Conservation (phyloP, 2,888 invertebrate species). For the Ctena decussata region DNA sequence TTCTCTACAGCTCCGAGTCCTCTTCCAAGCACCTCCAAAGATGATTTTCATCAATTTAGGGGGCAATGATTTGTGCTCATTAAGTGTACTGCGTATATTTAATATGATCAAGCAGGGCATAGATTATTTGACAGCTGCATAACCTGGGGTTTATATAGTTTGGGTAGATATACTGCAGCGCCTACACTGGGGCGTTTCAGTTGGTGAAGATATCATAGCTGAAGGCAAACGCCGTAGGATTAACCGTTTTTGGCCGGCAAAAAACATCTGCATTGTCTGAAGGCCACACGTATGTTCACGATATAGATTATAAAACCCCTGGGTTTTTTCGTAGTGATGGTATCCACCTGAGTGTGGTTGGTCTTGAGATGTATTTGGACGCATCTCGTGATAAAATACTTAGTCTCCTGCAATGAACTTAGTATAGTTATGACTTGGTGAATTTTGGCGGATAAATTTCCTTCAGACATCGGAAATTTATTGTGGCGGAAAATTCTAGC, state of each 20-base stretch:
- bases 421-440: background rate
- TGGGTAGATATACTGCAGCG: too few species aligned
- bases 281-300: background rate
- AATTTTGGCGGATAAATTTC: slow-evolving; percentile 10
- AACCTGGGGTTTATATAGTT: too few species aligned
- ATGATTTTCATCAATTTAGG: too few species aligned
- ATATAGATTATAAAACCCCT: background rate
- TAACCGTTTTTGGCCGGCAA: slow-evolving; percentile 11
- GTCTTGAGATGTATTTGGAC: background rate
- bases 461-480: background rate
- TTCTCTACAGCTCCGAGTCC: too few species aligned
- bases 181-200: too few species aligned
- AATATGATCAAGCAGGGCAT: too few species aligned
- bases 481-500: slow-evolving; percentile 7
- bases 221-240: background rate
- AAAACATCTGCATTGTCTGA: background rate
- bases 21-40: too few species aligned
- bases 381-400: background rate
- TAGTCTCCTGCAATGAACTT: background rate
- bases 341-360: background rate
- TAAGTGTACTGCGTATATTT: too few species aligned
- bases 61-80: too few species aligned
- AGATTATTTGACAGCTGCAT: too few species aligned
- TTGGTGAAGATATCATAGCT: too few species aligned
- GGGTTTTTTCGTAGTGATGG: background rate